Percentiles rank a stretch among this genome's conserved stretches.
These are phyloP conservation scores for Xiphorhynchus erythropygius DNA, from an alignment of 2,797 vertebrate species.

Conservation along the genomic window DNA sequence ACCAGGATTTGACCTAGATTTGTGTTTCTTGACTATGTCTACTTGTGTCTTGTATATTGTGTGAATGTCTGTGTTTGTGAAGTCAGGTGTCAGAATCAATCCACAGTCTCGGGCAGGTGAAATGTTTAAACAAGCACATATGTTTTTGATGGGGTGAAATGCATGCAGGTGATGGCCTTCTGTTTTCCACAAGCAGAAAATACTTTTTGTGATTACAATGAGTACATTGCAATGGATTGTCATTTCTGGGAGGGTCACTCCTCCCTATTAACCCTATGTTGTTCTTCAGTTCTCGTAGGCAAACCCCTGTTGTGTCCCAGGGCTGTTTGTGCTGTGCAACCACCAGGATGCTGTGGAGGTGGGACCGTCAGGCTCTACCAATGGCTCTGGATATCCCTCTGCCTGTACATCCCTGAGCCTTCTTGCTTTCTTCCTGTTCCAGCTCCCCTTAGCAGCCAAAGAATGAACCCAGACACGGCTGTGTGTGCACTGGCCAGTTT, in stretches of 20 bases:
- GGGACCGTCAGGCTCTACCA: neutral
- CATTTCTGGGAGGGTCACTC: neutral
- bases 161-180: neutral
- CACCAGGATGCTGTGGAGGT: neutral
- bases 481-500: neutral
- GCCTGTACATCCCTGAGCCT: neutral
- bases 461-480: fast-evolving
- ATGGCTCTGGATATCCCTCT: neutral
- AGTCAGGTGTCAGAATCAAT: neutral
- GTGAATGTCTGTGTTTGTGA: neutral
- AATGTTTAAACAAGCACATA: neutral
- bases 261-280: neutral
- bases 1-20: neutral
- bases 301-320: fast-evolving
- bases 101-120: neutral
- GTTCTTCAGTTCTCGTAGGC: neutral
- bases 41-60: fast-evolving
- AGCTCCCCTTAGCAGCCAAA: neutral
- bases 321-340: neutral
- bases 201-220: neutral
- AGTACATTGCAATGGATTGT: neutral
- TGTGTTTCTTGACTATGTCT: neutral
- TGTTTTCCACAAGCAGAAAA: neutral
- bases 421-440: neutral
- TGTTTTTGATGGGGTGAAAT: neutral